A percentile compares a stretch with the other conserved stretches of the same genome.
Evolutionary conservation across 2,113 vertebrate genomes (phyloP).

Genomic region (Corynorhinus townsendii): DNA sequence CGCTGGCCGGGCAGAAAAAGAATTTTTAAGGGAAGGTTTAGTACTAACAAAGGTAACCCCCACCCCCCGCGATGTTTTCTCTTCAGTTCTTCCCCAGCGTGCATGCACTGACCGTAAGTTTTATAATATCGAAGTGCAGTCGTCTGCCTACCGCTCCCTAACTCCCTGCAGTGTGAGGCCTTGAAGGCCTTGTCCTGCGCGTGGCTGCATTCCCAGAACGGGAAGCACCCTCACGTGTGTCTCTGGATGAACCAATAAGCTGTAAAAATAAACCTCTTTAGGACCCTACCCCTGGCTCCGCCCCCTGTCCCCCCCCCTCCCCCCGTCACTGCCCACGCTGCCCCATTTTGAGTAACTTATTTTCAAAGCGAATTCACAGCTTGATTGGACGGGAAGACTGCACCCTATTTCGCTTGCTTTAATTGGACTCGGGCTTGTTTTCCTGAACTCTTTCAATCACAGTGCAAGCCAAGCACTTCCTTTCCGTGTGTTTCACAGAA

Average conservation of each 20-base stretch:
- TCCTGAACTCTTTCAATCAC: not conserved
- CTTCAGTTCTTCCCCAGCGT: not conserved
- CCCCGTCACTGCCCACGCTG: not conserved
- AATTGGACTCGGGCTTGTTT: not conserved
- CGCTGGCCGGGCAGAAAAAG: too few species aligned
- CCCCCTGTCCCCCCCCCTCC: not conserved
- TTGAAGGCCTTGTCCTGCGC: not conserved
- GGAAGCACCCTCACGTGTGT: not conserved
- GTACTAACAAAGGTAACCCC: not conserved
- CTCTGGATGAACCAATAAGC: not conserved
- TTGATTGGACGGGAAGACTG: not conserved
- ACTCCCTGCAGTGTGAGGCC: not conserved
- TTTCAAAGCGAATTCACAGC: not conserved
- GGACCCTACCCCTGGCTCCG: not conserved
- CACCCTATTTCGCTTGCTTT: too few species aligned
- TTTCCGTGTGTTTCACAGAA: not conserved
- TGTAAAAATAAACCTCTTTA: not conserved
- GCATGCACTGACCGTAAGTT: too few species aligned
- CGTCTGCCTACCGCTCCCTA: too few species aligned
- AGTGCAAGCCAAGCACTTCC: not conserved
- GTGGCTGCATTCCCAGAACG: not conserved
- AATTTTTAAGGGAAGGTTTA: not conserved
- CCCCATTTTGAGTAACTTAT: fast-evolving
- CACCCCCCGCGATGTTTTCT: not conserved
- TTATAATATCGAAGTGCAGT: not conserved